Conservation (phyloP, 2,888 invertebrate species). For the Volucella bombylans region DNA sequence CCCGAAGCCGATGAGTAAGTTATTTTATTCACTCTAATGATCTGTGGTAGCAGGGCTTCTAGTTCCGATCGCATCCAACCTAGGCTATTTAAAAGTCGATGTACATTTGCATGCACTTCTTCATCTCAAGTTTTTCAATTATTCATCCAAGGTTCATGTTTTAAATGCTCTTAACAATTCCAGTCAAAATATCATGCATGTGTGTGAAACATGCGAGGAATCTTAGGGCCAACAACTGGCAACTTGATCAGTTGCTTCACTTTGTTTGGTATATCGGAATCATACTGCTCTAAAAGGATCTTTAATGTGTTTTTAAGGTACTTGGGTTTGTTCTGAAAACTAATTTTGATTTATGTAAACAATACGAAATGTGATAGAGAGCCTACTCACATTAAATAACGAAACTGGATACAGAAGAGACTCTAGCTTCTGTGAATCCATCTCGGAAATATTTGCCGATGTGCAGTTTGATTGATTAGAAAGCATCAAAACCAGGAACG, state of each 20-base stretch:
- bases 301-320: conserved; percentile 93
- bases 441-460: conserved; percentile 87
- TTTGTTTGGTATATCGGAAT: conserved; percentile 93
- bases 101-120: conserved; percentile 94
- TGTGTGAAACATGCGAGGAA: conserved; percentile 98
- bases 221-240: conserved; percentile 94
- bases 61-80: conserved; percentile 90
- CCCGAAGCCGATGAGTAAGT: conserved; percentile 97
- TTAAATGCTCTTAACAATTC: conserved; percentile 89
- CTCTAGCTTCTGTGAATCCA: conserved; percentile 84
- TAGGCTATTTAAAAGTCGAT: conserved; percentile 95
- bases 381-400: conserved; percentile 91
- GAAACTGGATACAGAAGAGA: conserved; percentile 91
- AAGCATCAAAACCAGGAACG: conserved; percentile 96
- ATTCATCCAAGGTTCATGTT: neutral
- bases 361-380: neutral
- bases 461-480: conserved; percentile 96
- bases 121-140: conserved; percentile 85
- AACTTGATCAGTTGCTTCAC: conserved; percentile 91
- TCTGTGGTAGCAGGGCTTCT: conserved; percentile 90
- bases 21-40: conserved; percentile 89
- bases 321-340: conserved; percentile 91
- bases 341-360: neutral
- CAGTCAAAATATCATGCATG: conserved; percentile 93
- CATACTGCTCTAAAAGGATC: conserved; percentile 90